Evolutionary conservation across 2,888 invertebrate genomes (phyloP).

Genomic region (Drosophila helvetica): DNA sequence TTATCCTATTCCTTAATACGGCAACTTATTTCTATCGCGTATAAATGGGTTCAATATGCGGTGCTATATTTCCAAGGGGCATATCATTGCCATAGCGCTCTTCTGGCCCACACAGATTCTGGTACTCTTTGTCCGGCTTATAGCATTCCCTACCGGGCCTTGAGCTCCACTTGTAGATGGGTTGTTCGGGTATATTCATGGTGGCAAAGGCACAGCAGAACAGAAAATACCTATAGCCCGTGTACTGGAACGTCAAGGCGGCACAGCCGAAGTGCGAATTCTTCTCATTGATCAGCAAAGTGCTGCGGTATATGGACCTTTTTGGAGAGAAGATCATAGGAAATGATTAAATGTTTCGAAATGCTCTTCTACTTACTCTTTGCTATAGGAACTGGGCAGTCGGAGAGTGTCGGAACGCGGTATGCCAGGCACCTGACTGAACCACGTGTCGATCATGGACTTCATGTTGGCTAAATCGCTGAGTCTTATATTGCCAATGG

Average conservation of each 20-base stretch:
- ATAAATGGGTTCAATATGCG: background rate
- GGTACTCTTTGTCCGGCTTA: conserved; percentile 19
- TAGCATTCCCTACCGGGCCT: conserved; percentile 28
- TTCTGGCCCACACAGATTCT: conserved; percentile 28
- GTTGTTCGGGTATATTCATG: conserved; percentile 10
- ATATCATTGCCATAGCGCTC: conserved; percentile 20
- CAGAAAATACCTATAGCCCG: background rate
- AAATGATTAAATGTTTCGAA: background rate
- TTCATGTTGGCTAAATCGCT: background rate
- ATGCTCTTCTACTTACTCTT: background rate
- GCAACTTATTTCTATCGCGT: background rate
- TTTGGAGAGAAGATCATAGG: background rate
- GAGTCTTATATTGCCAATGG: background rate
- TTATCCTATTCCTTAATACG: background rate
- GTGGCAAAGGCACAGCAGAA: conserved; percentile 49
- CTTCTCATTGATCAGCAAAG: conserved; percentile 43
- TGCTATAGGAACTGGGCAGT: background rate
- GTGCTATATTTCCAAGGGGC: background rate
- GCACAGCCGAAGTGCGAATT: conserved; percentile 47
- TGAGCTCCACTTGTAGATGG: conserved; percentile 40
- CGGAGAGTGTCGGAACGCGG: conserved; percentile 17
- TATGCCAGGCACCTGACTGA: conserved; percentile 10
- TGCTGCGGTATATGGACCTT: conserved; percentile 13
- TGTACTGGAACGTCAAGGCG: background rate
- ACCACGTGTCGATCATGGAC: conserved; percentile 7